Conservation (phyloP, 2,888 invertebrate species). For the Temnothorax rugatulus region DNA sequence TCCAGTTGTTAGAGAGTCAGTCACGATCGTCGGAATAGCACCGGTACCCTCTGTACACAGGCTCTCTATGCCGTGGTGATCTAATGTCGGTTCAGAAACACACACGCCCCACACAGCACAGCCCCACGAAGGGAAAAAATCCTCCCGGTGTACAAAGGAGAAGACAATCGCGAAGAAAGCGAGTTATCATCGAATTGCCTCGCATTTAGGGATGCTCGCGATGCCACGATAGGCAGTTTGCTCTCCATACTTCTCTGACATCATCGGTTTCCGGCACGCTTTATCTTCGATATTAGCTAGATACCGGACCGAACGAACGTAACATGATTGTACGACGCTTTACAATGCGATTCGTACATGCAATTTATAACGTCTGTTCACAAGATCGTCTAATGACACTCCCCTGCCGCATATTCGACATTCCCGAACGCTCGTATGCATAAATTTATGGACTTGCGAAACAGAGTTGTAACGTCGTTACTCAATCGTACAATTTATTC, state of each 20-base stretch:
- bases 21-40: not conserved
- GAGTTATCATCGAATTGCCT: constrained; percentile 56
- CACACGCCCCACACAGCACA: constrained; percentile 63
- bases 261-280: constrained; percentile 8
- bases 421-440: constrained; percentile 10
- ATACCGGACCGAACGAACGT: constrained; percentile 25
- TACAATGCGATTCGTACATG: constrained; percentile 9
- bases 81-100: constrained; percentile 64
- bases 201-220: constrained; percentile 54
- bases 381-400: constrained; percentile 22
- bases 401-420: constrained; percentile 15
- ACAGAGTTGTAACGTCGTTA: constrained; percentile 28
- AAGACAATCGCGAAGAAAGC: constrained; percentile 63
- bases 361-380: constrained; percentile 25
- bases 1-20: constrained; percentile 8
- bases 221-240: constrained; percentile 10
- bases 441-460: constrained; percentile 36
- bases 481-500: constrained; percentile 43
- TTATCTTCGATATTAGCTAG: not conserved
- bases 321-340: constrained; percentile 15
- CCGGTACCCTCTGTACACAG: constrained; percentile 64
- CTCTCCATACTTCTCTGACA: constrained; percentile 6
- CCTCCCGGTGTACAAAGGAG: constrained; percentile 18
- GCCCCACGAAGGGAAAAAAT: constrained; percentile 54
- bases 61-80: constrained; percentile 60